These are phyloP conservation scores for Siniperca undulata DNA, from an alignment of 2,797 vertebrate genomes.

Conservation along the genomic window DNA sequence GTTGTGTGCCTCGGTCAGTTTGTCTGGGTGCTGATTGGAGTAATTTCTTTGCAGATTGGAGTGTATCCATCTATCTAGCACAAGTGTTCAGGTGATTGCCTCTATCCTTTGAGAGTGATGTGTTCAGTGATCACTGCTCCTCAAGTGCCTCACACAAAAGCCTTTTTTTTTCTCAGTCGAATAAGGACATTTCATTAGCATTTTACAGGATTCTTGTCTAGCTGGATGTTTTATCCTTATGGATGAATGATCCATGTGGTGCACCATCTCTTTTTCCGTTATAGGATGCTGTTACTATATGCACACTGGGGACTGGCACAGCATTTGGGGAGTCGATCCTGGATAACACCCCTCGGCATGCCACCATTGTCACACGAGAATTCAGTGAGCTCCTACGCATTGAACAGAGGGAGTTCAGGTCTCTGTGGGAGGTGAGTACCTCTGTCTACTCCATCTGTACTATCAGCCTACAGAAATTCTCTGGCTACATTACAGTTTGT, in stretches of 20 bases:
- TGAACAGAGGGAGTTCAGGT: conserved; percentile 95
- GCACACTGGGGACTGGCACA: conserved; percentile 94
- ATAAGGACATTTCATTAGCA: conserved; percentile 20
- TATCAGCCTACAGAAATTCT: conserved; percentile 23
- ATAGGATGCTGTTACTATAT: conserved; percentile 96
- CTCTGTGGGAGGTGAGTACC: conserved; percentile 94
- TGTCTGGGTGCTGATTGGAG: conserved; percentile 48
- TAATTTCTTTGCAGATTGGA: conserved; percentile 50
- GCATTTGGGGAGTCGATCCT: conserved; percentile 98
- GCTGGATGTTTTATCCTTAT: neutral
- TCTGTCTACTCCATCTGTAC: conserved; percentile 35
- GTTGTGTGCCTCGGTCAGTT: conserved; percentile 12
- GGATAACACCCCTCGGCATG: conserved; percentile 97
- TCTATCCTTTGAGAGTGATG: conserved; percentile 42
- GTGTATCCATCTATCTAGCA: conserved; percentile 34
- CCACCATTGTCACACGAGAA: conserved; percentile 96
- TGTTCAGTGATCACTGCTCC: conserved; percentile 25
- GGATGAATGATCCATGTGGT: conserved; percentile 8
- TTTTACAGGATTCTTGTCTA: neutral
- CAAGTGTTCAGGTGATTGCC: conserved; percentile 49
- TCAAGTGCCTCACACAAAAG: conserved; percentile 33
- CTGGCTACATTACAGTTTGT: conserved; percentile 1
- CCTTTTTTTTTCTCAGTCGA: neutral
- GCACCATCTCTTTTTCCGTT: conserved; percentile 50
- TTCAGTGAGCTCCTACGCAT: conserved; percentile 94